Evolutionary conservation across 64 coral and sea anemone species (phyloP), one percentile per base, ranked within the genome.

Genomic region (Hydrozoanthus tunicans): DNA sequence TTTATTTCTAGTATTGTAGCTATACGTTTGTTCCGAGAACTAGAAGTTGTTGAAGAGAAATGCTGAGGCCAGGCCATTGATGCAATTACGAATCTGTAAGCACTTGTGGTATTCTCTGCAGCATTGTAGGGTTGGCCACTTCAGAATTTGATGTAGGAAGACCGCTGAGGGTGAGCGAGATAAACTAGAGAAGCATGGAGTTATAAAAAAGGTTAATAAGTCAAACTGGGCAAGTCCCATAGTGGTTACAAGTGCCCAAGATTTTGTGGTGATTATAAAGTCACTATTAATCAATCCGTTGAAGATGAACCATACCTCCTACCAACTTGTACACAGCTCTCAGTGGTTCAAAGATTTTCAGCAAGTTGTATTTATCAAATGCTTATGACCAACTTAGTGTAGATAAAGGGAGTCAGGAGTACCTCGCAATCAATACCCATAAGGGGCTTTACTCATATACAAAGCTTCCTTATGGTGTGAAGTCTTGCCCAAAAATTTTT

Each of bases 181-280:
- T 1, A 78, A 83, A 61, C 53, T 94, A 23, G 89, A 94, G 66
- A 83, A 74, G 62, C 56, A 81, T 9, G 93, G 93, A 8, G 81
- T 80, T 3, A 68, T 94, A 43, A 84, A 73, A 54, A 60, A 77
- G 6, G 86, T 90, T 43, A 66, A 77, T 20, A 60, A 72, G 59
- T 89, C 62, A 9, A 78, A 95, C 20, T 95, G 90, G 93, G 93
- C 93, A 9, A 91, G 43, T 1, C 93, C 93, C 12, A 79, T 94
- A 5, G 88, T 90, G 8, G 63, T 89, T 43, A 43, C 32, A 43
- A 43, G 32, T 43, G 32, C 32, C 32, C 32, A 43, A 43, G 32
- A 60, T 56, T 14, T 54, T 92, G 83, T 92, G 94, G 80, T 0
- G 90, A 95, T 65, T 95, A 91, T 75, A 95, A 95, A 76, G 76